Evolutionary conservation across 2,797 vertebrate species (phyloP).

Genomic region (Petrocephalus schoutedeni): DNA sequence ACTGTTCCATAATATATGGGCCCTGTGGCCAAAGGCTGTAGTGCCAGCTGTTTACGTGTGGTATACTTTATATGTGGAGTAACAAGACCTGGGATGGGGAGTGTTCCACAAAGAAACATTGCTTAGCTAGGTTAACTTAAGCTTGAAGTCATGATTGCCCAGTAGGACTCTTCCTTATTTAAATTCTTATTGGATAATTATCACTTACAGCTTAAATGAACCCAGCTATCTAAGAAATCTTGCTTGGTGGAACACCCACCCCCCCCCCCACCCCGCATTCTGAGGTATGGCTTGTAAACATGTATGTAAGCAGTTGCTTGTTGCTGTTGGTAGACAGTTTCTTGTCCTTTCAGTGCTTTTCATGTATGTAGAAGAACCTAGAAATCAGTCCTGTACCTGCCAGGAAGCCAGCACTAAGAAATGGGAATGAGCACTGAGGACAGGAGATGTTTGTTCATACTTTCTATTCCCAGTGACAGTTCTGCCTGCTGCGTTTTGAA

Average conservation of each 20-base stretch:
- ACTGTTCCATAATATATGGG: neutral
- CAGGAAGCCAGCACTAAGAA: no score
- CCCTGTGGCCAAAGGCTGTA: neutral
- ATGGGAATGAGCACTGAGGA: no score
- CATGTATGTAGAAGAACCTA: neutral
- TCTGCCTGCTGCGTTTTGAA: neutral
- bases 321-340: no score
- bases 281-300: neutral
- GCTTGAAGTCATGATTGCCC: neutral
- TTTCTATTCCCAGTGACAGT: neutral
- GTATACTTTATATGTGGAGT: neutral
- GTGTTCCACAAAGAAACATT: neutral
- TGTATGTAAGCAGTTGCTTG: neutral
- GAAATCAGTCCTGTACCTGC: no score
- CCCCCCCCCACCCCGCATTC: neutral
- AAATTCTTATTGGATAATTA: neutral
- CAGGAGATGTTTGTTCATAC: neutral
- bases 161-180: no score
- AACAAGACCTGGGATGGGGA: neutral
- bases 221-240: neutral
- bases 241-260: neutral
- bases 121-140: neutral
- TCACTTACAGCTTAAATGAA: neutral
- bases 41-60: neutral
- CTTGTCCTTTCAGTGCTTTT: neutral